Base-by-base conservation (phyloP, 2,113 vertebrate genomes). In the Galemys pyrenaicus region DNA sequence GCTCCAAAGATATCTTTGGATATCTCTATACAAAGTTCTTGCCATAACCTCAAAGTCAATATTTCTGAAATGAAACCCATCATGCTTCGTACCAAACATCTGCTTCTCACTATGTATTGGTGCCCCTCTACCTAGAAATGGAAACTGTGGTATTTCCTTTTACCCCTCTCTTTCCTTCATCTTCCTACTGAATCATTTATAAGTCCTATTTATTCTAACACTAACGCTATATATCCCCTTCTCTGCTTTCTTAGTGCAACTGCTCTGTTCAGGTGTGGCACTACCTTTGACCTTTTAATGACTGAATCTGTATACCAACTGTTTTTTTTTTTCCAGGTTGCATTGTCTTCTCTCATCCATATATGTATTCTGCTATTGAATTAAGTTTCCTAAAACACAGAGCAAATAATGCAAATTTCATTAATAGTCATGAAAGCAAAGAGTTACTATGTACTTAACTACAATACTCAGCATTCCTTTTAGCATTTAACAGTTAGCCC, bases 41-140 rank as follows among this genome's bases (percentile, higher is more conserved):
- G 87, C 77, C 92, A 90, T 84, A 97, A 95, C 87, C 81, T 95
- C 94, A 92, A 94, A 90, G 79, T 90, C 80, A 94, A 6, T 84
- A 81, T 85, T 96, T 96, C 93, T 90, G 62, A 93, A 94, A 81
- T 90, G 60, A 87, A 96, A 95, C 35, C 71, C 73, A 67, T 93
- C 44, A 56, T 93, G 54, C 77, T 91, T 92, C 56, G 26, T 82
- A 62, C 60, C 60, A 87, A 46, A 96, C 80, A 93, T 87, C 75
- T 97, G 92, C 70, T 94, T 94, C 75, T 93, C 75, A 89, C 79
- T 95, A 75, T 80, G 32, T 17, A 13, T 28, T 73, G 56, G 37
- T 93, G n/a, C 65, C 49, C 35, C 44, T 89, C 56, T 89, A 89
- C 79, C 83, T 89, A 79, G 92, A 74, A 68, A 86, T 84, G 65